Evolutionary conservation across 1,140 invertebrate species (phyloP), one percentile per base, ranked within the genome.

Genomic region (Physella acuta): DNA sequence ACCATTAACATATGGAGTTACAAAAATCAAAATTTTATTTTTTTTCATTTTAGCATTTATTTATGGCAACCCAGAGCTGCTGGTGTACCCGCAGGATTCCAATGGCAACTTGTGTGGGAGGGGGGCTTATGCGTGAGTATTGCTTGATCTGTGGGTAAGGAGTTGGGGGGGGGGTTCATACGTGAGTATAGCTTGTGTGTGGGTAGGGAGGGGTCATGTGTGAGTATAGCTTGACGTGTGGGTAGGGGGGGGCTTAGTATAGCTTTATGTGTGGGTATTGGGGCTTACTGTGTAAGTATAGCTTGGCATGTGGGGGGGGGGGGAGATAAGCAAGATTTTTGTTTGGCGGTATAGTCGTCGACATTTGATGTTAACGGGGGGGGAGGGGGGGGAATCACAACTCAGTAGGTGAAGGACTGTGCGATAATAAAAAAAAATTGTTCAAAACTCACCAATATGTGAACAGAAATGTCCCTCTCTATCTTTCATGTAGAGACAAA

Each of bases 201-300:
- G 94, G 86, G 94, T 93, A 8, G 75, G 74, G 65, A 82, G 82
- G 8, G 68, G 73, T 14, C 70, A 76, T 30, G 73, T 52, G 83
- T 85, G 75, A 80, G 76, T 71, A n/a, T 8, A 17, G 56, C n/a
- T n/a, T n/a, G n/a, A n/a, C n/a, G n/a, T n/a, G n/a, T n/a, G n/a
- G n/a, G n/a, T n/a, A n/a, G n/a, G n/a, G n/a, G n/a, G n/a, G n/a
- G n/a, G n/a, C n/a, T n/a, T n/a, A n/a, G n/a, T n/a, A n/a, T n/a
- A n/a, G n/a, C n/a, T n/a, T n/a, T n/a, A n/a, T n/a, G n/a, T 91
- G 68, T 96, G 94, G 86, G 94, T 93, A 8, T 75, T 75, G 65
- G 84, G 82, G 8, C 68, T 73, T 14, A 71, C 75, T 30, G 73
- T 52, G 83, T 85, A 76, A 80, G 76, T 71, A n/a, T 8, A 17